phyloP scores from a whole-genome alignment of 2,888 invertebrate species.

The Xestia xanthographa region DNA sequence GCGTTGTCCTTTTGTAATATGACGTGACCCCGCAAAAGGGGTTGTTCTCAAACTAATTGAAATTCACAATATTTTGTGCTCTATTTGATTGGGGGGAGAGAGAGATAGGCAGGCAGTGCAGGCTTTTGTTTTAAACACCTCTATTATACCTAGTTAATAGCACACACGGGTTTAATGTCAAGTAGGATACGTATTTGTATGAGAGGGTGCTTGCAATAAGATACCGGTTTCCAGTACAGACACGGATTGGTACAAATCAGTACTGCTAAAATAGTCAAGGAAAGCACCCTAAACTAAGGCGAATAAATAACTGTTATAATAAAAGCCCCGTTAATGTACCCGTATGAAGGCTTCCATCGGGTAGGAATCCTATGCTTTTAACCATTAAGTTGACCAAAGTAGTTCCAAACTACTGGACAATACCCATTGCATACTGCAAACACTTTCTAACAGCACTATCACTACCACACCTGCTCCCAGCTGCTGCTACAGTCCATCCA shows the following conservation, averaged over 20 bases:
- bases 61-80: slow-evolving; percentile 84
- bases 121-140: slow-evolving; percentile 37
- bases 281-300: neutral
- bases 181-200: neutral
- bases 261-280: neutral
- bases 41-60: slow-evolving; percentile 82
- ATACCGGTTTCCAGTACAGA: neutral
- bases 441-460: slow-evolving; percentile 3
- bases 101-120: slow-evolving; percentile 45
- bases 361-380: neutral
- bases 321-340: neutral
- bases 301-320: neutral
- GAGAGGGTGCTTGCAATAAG: neutral
- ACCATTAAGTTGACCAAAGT: neutral
- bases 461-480: slow-evolving; percentile 16
- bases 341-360: neutral
- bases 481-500: slow-evolving; percentile 21
- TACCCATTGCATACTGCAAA: neutral
- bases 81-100: slow-evolving; percentile 70
- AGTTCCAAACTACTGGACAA: neutral
- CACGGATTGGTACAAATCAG: neutral
- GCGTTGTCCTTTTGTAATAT: slow-evolving; percentile 85
- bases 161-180: slow-evolving; percentile 4
- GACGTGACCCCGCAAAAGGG: slow-evolving; percentile 80
- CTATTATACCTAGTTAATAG: slow-evolving; percentile 21